A percentile compares a stretch with the other conserved stretches of the same genome.
Evolutionary conservation across 2,113 vertebrate genomes (phyloP).

Genomic region (Butastur rufipennis): DNA sequence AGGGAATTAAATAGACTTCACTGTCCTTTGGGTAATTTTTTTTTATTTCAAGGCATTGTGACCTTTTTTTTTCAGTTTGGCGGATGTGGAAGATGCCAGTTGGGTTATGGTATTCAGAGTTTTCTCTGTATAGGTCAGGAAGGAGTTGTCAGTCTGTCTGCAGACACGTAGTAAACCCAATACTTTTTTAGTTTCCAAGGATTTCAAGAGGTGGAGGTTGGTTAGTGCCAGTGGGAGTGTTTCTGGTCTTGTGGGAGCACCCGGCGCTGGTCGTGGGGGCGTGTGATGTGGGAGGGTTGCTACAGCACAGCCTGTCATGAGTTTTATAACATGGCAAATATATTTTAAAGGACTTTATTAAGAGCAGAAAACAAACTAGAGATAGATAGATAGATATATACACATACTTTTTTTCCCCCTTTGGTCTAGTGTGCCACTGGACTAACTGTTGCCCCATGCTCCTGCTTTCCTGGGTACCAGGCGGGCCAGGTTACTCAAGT

Average conservation of each 20-base stretch:
- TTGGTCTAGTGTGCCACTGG: background rate
- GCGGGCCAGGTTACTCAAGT: background rate
- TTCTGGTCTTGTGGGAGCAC: background rate
- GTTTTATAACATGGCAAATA: background rate
- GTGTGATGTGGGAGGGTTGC: background rate
- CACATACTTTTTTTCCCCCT: background rate
- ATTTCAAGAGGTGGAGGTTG: background rate
- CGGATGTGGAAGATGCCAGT: background rate
- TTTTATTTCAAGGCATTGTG: background rate
- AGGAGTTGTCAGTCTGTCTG: background rate
- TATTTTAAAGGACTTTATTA: background rate
- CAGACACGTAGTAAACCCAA: background rate
- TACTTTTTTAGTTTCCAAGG: background rate
- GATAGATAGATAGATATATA: background rate
- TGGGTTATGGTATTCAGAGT: background rate
- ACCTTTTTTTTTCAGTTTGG: background rate
- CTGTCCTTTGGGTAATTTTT: background rate
- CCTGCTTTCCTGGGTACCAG: background rate
- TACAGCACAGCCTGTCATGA: background rate
- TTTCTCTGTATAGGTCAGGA: background rate
- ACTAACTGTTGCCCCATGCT: background rate
- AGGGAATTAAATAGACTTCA: background rate
- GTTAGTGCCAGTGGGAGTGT: fast-evolving
- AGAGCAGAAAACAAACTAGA: background rate
- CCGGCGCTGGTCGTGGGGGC: fast-evolving